Evolutionary conservation across 2,888 invertebrate genomes (phyloP).

Genomic region (Dynastes maya): DNA sequence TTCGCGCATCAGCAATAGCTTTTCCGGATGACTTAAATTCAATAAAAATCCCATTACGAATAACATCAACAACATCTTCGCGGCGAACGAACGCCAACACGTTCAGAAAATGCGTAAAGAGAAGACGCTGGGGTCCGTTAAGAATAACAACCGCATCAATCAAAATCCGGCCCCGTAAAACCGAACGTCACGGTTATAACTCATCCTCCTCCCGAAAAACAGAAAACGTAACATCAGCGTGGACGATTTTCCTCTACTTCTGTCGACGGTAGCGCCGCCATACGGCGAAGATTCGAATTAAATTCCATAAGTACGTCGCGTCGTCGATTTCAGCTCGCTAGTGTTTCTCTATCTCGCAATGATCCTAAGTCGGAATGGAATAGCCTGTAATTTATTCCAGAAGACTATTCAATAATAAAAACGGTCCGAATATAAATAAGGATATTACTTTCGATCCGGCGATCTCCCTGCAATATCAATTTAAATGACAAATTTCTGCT

Average conservation of each 20-base stretch:
- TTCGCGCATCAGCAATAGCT: conserved; percentile 28
- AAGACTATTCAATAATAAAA: conserved; percentile 49
- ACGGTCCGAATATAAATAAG: conserved; percentile 50
- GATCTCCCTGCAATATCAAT: conserved; percentile 59
- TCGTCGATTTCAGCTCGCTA: background rate
- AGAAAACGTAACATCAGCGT: conserved; percentile 1
- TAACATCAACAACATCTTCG: conserved; percentile 24
- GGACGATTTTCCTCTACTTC: conserved; percentile 12
- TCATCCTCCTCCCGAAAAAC: conserved; percentile 35
- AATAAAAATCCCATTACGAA: conserved; percentile 43
- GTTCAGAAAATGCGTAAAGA: background rate
- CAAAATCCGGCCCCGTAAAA: conserved; percentile 20
- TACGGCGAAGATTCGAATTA: conserved; percentile 32
- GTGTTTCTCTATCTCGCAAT: background rate
- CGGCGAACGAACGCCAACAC: background rate
- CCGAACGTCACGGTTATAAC: conserved; percentile 27
- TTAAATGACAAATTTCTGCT: conserved; percentile 61
- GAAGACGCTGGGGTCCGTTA: conserved; percentile 16
- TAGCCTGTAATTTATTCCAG: conserved; percentile 40
- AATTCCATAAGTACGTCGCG: conserved; percentile 2
- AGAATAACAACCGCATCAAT: conserved; percentile 35
- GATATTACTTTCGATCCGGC: conserved; percentile 55
- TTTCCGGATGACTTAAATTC: conserved; percentile 35
- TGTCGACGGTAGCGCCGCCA: conserved; percentile 9
- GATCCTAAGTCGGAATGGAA: conserved; percentile 15